Conservation (phyloP, 2,888 invertebrate genomes). For the Caenorhabditis sp. region DNA sequence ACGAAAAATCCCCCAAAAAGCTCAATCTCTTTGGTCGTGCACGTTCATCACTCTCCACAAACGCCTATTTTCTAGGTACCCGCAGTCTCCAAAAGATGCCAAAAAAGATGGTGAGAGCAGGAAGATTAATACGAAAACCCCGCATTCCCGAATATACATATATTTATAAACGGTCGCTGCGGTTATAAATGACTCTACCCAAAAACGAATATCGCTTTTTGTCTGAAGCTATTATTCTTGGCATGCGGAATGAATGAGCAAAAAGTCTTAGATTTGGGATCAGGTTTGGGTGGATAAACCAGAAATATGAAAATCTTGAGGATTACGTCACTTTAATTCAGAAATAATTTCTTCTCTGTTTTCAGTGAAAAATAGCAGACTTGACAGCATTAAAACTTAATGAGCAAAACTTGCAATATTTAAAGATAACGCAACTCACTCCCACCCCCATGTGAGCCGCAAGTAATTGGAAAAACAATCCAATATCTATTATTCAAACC, state of each 20-base stretch:
- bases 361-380: constrained; percentile 4
- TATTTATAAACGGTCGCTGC: constrained; percentile 51
- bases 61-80: constrained; percentile 18
- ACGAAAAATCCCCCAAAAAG: neutral
- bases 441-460: constrained; percentile 11
- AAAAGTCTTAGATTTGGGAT: neutral
- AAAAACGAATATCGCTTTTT: constrained; percentile 34
- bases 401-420: constrained; percentile 17
- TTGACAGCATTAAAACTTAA: constrained; percentile 3
- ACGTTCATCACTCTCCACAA: neutral
- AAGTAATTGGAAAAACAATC: constrained; percentile 18
- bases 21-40: constrained; percentile 1
- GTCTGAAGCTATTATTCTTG: constrained; percentile 14
- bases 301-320: neutral
- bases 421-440: neutral
- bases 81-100: constrained; percentile 11
- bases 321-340: neutral
- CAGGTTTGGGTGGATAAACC: neutral
- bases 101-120: constrained; percentile 12
- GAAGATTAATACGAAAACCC: neutral
- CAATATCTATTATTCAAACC: constrained; percentile 50
- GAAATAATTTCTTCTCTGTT: neutral
- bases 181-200: constrained; percentile 56
- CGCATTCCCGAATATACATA: constrained; percentile 58
- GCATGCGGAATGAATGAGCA: constrained; percentile 1